These are phyloP conservation scores for Poecilia wingei DNA, from an alignment of 2,797 vertebrate species.

Conservation along the genomic window DNA sequence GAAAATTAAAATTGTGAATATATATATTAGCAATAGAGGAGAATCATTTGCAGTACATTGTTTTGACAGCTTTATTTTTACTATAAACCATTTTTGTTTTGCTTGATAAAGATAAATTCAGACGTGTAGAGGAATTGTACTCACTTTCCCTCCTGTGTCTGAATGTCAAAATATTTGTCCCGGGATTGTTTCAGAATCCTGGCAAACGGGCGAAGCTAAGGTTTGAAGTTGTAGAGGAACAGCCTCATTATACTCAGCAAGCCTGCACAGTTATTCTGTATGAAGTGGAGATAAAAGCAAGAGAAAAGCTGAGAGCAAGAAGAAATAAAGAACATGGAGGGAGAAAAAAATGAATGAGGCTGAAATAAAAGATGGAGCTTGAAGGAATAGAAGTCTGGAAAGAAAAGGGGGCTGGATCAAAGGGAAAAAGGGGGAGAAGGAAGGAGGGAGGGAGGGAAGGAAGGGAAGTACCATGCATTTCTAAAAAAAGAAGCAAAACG, in stretches of 20 bases:
- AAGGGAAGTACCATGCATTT: slow-evolving; percentile 69
- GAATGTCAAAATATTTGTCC: slow-evolving; percentile 84
- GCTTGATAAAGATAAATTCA: slow-evolving; percentile 55
- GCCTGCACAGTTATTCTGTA: slow-evolving; percentile 80
- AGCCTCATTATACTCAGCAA: slow-evolving; percentile 84
- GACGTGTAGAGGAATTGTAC: slow-evolving; percentile 56
- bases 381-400: slow-evolving; percentile 69
- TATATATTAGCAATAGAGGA: slow-evolving; percentile 45
- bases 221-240: slow-evolving; percentile 82
- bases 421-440: slow-evolving; percentile 61
- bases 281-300: slow-evolving; percentile 84
- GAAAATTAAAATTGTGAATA: slow-evolving; percentile 36
- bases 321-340: slow-evolving; percentile 73
- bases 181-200: slow-evolving; percentile 78
- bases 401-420: slow-evolving; percentile 74
- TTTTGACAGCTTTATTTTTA: slow-evolving; percentile 44
- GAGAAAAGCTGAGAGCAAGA: slow-evolving; percentile 77
- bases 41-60: slow-evolving; percentile 28
- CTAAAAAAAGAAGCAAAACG: slow-evolving; percentile 68
- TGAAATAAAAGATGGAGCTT: slow-evolving; percentile 54
- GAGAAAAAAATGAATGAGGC: slow-evolving; percentile 34
- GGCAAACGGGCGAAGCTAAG: slow-evolving; percentile 70
- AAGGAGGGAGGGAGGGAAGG: slow-evolving; percentile 19
- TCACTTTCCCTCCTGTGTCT: slow-evolving; percentile 68
- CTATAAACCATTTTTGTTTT: slow-evolving; percentile 31